Base-by-base conservation (phyloP, 1,140 invertebrate species). In the Sogatella furcifera region DNA sequence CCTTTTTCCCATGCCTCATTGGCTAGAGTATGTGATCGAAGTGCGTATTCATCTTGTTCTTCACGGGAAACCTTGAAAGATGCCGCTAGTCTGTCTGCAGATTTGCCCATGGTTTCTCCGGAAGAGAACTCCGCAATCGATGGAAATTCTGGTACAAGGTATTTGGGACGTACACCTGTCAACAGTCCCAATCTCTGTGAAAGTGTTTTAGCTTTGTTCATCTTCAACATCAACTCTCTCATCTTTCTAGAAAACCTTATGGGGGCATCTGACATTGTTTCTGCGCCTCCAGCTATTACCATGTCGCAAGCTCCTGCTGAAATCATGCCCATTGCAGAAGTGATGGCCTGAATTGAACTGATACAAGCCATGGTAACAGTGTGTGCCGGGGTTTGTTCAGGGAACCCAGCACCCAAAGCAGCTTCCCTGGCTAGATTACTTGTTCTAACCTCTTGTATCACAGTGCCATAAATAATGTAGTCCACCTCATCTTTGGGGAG, bases 341-440 rank as follows among this genome's bases (percentile, higher is more conserved):
- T 88, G 22, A 96, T 85, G 57, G 95, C 94, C 70, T 90, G 88
- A 77, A 97, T 98, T 14, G 94, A 92, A 31, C 93, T 97, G 61
- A 99, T 98, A 70, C 97, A 99, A 5, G 97, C 97, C 88, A 97
- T 94, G 49, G 97, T 98, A 28, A 99, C 95, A 11, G 97, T 99
- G 73, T 99, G 94, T 0, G 92, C 90, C 9, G 97, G 97, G 38
- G 90, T 98, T 69, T 84, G 84, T 62, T 97, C 83, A 58, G 90
- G 93, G 73, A 95, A 95, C 15, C 97, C 97, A 57, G 95, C 95
- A 53, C 88, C 84, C 19, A 99, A 74, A 2, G 92, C 86, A 24
- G 94, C 93, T 80, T 97, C 88, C 46, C 88, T 76, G 10, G 87
- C 96, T 66, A 99, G 86, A 75, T 99, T 99, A 5, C 91, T 92